Conservation (phyloP, 2,113 vertebrate genomes). For the Falco punctatus region DNA sequence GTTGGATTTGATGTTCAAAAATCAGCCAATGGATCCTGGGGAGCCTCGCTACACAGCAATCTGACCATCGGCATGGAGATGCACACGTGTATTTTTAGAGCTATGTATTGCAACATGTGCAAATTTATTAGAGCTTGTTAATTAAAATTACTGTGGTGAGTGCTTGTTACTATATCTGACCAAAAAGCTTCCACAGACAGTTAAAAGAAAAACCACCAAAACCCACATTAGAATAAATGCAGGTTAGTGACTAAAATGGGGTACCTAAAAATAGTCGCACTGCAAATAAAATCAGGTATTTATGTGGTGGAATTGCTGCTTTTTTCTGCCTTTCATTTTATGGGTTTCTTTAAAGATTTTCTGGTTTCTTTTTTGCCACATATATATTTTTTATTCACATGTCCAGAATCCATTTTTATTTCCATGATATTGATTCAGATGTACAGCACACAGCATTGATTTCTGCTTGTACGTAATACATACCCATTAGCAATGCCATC, state of each 20-base stretch:
- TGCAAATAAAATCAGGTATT: slow-evolving; percentile 7
- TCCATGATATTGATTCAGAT: slow-evolving; percentile 33
- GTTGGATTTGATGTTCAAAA: neutral
- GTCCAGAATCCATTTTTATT: slow-evolving; percentile 45
- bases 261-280: slow-evolving; percentile 15
- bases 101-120: slow-evolving; percentile 27
- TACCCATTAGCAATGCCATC: neutral
- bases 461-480: slow-evolving; percentile 19
- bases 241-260: slow-evolving; percentile 33
- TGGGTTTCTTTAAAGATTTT: slow-evolving; percentile 37
- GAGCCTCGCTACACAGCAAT: neutral
- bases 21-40: neutral
- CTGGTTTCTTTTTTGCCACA: neutral
- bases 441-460: slow-evolving; percentile 27
- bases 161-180: slow-evolving; percentile 43
- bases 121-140: slow-evolving; percentile 65
- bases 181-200: neutral
- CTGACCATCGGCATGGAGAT: neutral
- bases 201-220: slow-evolving; percentile 34
- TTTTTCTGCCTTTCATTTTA: slow-evolving; percentile 5
- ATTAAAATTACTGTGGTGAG: slow-evolving; percentile 53
- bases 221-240: neutral
- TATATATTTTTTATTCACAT: neutral
- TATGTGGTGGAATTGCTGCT: neutral
- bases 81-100: slow-evolving; percentile 2